Evolutionary conservation across 2,113 vertebrate genomes (phyloP), one percentile per base, ranked within the genome.

Genomic region (Calyptommatus sinebrachiatus): DNA sequence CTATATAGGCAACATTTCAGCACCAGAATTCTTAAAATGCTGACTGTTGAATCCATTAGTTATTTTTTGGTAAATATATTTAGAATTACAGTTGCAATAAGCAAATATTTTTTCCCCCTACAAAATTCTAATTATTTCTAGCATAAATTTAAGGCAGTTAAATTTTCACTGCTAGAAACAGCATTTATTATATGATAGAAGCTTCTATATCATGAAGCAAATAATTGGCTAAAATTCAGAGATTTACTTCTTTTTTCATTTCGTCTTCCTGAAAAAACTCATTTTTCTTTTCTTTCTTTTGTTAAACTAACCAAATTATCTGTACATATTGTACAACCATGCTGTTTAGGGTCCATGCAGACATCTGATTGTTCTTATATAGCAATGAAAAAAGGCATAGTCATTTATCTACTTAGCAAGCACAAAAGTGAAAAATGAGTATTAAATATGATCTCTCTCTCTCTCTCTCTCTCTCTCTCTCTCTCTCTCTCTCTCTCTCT

Each of bases 41-140:
- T 66, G 45, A 76, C 50, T 35, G 29, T n/a, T 9, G 22, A 57
- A 35, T 57, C 71, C 29, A 21, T n/a, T n/a, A n/a, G n/a, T n/a
- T n/a, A n/a, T n/a, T 48, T 71, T 71, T 48, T 29, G 22, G 9
- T 48, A 71, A 71, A 79, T 71, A 16, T 28, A n/a, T 62, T 70
- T 78, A 78, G 68, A 57, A 79, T 62, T 71, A 35, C 20, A n/a
- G 31, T 78, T 53, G 45, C 35, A 75, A 46, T 63, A 60, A 73
- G 28, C 28, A 20, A 73, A 73, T 14, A 26, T 22, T 62, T 71
- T 62, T 31, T 62, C 16, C 62, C 10, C 71, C 61, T 9, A 78
- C 46, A 62, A 63, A 63, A 14, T 26, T 45, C 57, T 46, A 71
- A 71, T 71, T 48, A 35, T 77, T 57, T 69, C 50, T 73, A 46